phyloP scores from a whole-genome alignment of 2,888 invertebrate species.

The Dicycla oo region DNA sequence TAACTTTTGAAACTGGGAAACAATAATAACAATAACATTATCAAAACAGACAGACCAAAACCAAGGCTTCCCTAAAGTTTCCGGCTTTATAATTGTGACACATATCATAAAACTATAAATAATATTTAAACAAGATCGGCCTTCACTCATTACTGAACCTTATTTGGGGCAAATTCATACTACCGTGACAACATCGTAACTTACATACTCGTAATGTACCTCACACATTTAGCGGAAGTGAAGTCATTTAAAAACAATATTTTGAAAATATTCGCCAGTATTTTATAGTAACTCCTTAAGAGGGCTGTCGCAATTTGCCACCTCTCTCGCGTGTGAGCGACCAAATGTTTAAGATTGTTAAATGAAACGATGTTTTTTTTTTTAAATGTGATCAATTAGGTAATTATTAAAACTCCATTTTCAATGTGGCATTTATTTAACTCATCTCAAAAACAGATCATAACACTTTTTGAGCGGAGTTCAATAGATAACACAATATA shows the following conservation, averaged over 20 bases:
- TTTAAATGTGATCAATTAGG: too few relatives aligned
- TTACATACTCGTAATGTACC: not conserved
- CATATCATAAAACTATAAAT: conserved; percentile 45
- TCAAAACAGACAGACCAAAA: not conserved
- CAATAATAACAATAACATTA: conserved; percentile 25
- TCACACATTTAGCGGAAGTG: conserved; percentile 13
- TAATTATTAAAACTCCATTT: too few relatives aligned
- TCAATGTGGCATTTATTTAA: too few relatives aligned
- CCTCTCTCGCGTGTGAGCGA: too few relatives aligned
- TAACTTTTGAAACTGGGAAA: conserved; percentile 5
- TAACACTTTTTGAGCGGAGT: too few relatives aligned
- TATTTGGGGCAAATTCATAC: conserved; percentile 38
- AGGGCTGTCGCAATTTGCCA: too few relatives aligned
- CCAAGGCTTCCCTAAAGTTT: conserved; percentile 44
- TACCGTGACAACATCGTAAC: conserved; percentile 14
- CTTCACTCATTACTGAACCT: conserved; percentile 35
- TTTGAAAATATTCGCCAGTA: not conserved
- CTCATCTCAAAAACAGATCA: too few relatives aligned
- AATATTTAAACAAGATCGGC: conserved; percentile 41
- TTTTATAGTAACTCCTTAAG: too few relatives aligned
- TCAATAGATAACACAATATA: too few relatives aligned
- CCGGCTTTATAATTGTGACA: conserved; percentile 35
- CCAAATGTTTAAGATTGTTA: too few relatives aligned
- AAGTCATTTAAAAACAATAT: not conserved
- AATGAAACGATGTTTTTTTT: too few relatives aligned